These are phyloP conservation scores for Ailuropoda melanoleuca DNA, from an alignment of 2,113 vertebrate genomes.

Conservation along the genomic window DNA sequence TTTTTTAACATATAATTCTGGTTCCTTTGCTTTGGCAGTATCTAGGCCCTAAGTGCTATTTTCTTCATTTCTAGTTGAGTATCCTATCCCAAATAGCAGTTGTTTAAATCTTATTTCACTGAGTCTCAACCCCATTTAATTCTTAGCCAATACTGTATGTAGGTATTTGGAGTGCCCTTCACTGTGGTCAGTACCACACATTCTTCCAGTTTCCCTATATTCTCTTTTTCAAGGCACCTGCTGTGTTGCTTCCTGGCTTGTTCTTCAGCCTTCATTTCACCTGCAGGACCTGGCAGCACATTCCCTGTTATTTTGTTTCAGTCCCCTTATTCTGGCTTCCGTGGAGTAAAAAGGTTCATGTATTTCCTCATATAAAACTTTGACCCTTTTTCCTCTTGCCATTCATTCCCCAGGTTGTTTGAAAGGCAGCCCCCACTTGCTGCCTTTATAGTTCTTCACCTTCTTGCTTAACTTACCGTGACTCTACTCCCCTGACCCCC, in stretches of 20 bases:
- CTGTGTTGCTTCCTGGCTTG: background rate
- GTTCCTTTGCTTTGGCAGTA: background rate
- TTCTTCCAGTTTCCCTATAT: background rate
- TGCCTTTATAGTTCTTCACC: background rate
- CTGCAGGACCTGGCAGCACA: background rate
- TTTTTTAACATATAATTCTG: background rate
- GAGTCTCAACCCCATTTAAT: background rate
- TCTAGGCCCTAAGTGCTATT: background rate
- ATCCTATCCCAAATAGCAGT: background rate
- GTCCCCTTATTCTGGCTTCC: background rate
- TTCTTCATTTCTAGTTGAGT: constrained; percentile 21
- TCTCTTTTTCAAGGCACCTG: background rate
- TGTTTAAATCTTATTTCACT: background rate
- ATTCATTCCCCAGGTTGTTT: background rate
- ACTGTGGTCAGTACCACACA: background rate
- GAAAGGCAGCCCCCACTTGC: background rate
- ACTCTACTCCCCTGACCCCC: background rate
- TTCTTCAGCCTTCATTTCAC: background rate
- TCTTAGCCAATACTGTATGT: background rate
- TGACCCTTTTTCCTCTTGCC: background rate
- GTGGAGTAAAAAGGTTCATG: background rate
- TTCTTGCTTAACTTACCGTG: background rate
- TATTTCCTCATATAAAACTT: background rate
- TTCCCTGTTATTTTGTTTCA: background rate
- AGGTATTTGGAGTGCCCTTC: background rate